A percentile compares a stretch with the other conserved stretches of the same genome.
Evolutionary conservation across 1,140 invertebrate species (phyloP).

Genomic region (Agraylea sexmaculata): DNA sequence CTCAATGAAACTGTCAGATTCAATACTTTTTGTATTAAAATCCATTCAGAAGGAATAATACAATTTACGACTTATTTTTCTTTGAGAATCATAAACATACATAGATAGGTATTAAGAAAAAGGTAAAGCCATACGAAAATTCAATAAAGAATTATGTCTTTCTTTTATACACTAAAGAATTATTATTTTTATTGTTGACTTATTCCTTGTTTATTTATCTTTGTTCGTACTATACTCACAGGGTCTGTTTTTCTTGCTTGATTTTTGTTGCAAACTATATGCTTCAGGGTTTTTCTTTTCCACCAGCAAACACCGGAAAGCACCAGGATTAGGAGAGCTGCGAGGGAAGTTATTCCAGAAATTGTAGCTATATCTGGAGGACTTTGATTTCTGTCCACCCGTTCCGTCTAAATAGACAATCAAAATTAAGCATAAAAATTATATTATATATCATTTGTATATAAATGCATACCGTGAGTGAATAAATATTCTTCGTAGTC

Average conservation of each 20-base stretch:
- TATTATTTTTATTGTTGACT: too few relatives aligned
- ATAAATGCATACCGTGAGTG: too few relatives aligned
- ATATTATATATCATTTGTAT: not conserved
- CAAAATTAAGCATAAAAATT: not conserved
- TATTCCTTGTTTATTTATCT: too few relatives aligned
- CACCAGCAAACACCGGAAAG: slow-evolving; percentile 14
- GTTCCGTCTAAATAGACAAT: slow-evolving; percentile 10
- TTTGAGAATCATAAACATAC: too few relatives aligned
- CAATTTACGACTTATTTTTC: too few relatives aligned
- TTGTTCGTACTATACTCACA: slow-evolving; percentile 11
- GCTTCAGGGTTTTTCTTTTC: slow-evolving; percentile 17
- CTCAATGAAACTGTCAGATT: too few relatives aligned
- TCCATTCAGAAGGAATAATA: too few relatives aligned
- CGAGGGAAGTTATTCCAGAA: not conserved
- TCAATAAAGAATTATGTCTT: too few relatives aligned
- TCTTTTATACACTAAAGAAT: too few relatives aligned
- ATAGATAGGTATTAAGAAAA: too few relatives aligned
- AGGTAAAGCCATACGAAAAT: too few relatives aligned
- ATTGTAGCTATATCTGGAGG: slow-evolving; percentile 7
- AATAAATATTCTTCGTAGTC: slow-evolving; percentile 21
- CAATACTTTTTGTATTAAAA: too few relatives aligned
- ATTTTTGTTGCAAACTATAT: slow-evolving; percentile 18
- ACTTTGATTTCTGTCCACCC: slow-evolving; percentile 2
- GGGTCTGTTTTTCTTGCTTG: slow-evolving; percentile 14
- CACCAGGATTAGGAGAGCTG: slow-evolving; percentile 9